Evolutionary conservation across 2,888 invertebrate genomes (phyloP).

Genomic region (Drosophila testacea): DNA sequence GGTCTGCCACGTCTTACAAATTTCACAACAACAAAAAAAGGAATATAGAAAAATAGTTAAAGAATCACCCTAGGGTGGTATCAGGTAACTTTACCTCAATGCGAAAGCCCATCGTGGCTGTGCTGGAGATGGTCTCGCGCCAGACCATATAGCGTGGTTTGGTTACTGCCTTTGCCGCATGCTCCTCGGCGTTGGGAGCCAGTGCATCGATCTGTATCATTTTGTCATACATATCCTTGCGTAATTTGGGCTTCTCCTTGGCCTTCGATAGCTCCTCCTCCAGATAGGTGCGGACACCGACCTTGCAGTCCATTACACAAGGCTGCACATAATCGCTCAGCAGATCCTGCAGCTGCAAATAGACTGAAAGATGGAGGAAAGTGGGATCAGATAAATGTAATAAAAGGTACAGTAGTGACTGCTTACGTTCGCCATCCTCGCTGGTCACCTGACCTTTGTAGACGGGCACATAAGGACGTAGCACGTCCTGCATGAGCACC

Average conservation of each 20-base stretch:
- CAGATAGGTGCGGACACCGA: slow-evolving; percentile 96
- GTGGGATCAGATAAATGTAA: not conserved
- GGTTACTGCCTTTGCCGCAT: slow-evolving; percentile 94
- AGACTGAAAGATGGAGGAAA: slow-evolving; percentile 86
- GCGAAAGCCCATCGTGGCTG: slow-evolving; percentile 97
- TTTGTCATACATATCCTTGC: slow-evolving; percentile 98
- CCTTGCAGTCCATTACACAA: slow-evolving; percentile 98
- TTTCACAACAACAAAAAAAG: too few relatives aligned
- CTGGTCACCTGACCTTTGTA: slow-evolving; percentile 94
- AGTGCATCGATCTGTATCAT: slow-evolving; percentile 97
- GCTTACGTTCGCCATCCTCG: slow-evolving; percentile 91
- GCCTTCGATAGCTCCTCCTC: slow-evolving; percentile 98
- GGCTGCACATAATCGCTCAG: slow-evolving; percentile 96
- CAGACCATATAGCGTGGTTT: slow-evolving; percentile 98
- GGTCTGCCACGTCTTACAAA: too few relatives aligned
- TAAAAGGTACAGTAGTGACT: not conserved
- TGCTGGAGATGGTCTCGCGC: slow-evolving; percentile 98
- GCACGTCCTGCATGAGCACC: slow-evolving; percentile 92
- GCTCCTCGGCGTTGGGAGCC: slow-evolving; percentile 96
- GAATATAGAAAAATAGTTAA: too few relatives aligned
- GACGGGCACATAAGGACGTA: slow-evolving; percentile 96
- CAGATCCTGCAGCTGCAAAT: slow-evolving; percentile 96
- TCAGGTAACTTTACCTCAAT: slow-evolving; percentile 88
- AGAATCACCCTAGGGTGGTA: too few relatives aligned
- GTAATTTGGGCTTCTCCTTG: slow-evolving; percentile 95